Evolutionary conservation across 2,797 vertebrate species (phyloP).

Genomic region (Pyrocephalus nanus): DNA sequence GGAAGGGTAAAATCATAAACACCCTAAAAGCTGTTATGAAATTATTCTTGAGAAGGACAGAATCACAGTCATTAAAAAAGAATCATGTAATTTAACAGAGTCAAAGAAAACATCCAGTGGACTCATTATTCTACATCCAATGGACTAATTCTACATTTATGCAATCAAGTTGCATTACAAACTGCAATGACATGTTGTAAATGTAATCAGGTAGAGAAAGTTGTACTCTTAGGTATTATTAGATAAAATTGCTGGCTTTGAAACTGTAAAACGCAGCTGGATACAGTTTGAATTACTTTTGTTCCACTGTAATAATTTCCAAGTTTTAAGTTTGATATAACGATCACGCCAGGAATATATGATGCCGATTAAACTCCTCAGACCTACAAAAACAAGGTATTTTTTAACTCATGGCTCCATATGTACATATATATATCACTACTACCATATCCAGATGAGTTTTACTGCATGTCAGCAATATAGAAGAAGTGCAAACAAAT

Average conservation of each 20-base stretch:
- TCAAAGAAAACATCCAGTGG: not conserved
- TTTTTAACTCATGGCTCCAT: not conserved
- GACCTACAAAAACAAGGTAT: not conserved
- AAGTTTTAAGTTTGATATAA: not conserved
- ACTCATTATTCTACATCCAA: not conserved
- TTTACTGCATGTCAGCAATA: not conserved
- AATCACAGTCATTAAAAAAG: not conserved
- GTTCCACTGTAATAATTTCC: not conserved
- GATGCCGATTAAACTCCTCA: not conserved
- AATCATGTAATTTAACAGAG: not conserved
- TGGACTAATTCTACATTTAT: not conserved
- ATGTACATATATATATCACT: not conserved
- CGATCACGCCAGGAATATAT: not conserved
- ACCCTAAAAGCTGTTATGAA: not conserved
- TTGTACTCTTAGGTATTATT: not conserved
- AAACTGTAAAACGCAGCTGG: not conserved
- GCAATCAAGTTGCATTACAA: not conserved
- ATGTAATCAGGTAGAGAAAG: not conserved
- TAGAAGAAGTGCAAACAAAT: not conserved
- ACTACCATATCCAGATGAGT: not conserved
- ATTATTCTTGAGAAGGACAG: not conserved
- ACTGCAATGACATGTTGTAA: not conserved
- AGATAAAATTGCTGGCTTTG: not conserved
- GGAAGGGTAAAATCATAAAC: not conserved
- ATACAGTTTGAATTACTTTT: not conserved